Percentiles rank a stretch among this genome's conserved stretches.
Conservation (phyloP, 2,888 invertebrate genomes). For the Phania funesta region DNA sequence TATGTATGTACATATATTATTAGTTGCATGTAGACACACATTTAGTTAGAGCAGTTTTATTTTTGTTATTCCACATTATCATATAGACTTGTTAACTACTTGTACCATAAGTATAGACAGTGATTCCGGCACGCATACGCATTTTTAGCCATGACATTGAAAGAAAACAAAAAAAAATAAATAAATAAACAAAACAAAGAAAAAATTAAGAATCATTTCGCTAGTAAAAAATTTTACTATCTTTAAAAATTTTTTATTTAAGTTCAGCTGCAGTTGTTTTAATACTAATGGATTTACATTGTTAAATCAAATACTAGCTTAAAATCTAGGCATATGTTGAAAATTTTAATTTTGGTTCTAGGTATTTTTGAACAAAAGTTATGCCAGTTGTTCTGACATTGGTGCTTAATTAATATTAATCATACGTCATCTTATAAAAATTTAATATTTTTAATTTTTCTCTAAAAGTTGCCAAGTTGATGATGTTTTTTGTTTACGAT, state of each 20-base stretch:
- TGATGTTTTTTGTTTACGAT: too few relatives aligned
- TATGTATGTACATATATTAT: constrained; percentile 2
- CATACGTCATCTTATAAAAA: not conserved
- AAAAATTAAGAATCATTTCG: too few relatives aligned
- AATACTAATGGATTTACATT: too few relatives aligned
- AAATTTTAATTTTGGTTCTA: too few relatives aligned
- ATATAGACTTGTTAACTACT: constrained; percentile 37
- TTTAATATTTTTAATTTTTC: not conserved
- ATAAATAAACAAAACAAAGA: not conserved
- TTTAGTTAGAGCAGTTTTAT: constrained; percentile 26
- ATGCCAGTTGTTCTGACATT: not conserved
- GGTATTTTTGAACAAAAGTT: too few relatives aligned
- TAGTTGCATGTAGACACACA: constrained; percentile 64
- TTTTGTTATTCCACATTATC: constrained; percentile 7
- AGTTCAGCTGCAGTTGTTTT: too few relatives aligned
- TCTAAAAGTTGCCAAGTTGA: not conserved
- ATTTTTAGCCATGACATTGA: constrained; percentile 67
- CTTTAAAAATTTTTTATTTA: too few relatives aligned
- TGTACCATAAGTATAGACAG: constrained; percentile 28
- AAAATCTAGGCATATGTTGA: too few relatives aligned
- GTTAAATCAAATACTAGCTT: too few relatives aligned
- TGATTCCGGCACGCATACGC: constrained; percentile 66
- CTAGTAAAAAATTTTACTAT: too few relatives aligned
- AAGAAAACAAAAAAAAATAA: constrained; percentile 25
- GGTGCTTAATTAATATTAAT: constrained; percentile 5